A percentile compares a stretch with the other conserved stretches of the same genome.
Evolutionary conservation across 2,797 vertebrate genomes (phyloP).

Genomic region (Trematomus bernacchii): DNA sequence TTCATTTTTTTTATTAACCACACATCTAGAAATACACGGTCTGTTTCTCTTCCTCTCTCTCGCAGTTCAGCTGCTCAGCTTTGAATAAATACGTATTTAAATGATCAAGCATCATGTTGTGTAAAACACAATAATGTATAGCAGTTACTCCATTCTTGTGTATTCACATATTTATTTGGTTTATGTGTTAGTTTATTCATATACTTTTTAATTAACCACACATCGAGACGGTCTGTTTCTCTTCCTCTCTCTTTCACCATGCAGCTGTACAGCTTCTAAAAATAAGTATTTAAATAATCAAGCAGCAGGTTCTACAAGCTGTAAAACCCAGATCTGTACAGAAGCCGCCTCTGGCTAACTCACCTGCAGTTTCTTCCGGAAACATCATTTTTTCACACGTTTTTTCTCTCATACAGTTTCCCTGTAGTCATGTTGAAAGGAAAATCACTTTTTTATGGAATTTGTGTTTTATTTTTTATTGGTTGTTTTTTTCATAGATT

Average conservation of each 20-base stretch:
- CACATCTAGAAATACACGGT: neutral
- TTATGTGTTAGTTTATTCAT: neutral
- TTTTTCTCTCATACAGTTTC: neutral
- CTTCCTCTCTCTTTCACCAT: slow-evolving; percentile 7
- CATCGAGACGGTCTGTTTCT: neutral
- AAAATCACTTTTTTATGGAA: neutral
- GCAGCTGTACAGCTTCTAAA: slow-evolving; percentile 51
- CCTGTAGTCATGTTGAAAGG: neutral
- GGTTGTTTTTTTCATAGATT: slow-evolving; percentile 23
- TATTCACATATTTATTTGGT: neutral
- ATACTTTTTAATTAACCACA: neutral
- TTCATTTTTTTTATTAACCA: neutral
- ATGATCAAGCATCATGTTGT: slow-evolving; percentile 27
- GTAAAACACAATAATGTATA: neutral
- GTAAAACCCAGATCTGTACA: slow-evolving; percentile 19
- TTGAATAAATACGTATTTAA: slow-evolving; percentile 66
- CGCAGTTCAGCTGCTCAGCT: slow-evolving; percentile 31
- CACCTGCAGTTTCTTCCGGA: neutral
- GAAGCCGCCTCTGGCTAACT: slow-evolving; percentile 21
- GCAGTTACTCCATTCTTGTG: neutral
- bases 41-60: slow-evolving; percentile 6
- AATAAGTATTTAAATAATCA: slow-evolving; percentile 61
- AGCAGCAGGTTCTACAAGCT: slow-evolving; percentile 40
- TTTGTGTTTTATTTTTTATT: neutral
- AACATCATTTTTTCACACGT: neutral